These are phyloP conservation scores for Boloria euphrosyne DNA, from an alignment of 2,888 invertebrate genomes.

Conservation along the genomic window DNA sequence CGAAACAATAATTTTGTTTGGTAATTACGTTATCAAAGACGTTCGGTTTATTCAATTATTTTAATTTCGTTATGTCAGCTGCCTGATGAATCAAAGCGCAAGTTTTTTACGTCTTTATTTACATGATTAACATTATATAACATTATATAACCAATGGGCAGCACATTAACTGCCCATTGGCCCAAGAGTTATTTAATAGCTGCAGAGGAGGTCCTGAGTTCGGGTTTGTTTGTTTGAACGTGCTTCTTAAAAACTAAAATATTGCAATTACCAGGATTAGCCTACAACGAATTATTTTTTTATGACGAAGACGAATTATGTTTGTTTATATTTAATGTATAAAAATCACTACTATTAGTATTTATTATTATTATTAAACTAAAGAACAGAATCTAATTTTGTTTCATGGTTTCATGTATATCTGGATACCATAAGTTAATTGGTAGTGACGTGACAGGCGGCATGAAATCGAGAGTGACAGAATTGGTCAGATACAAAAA, in stretches of 20 bases:
- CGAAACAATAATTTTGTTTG: conserved; percentile 75
- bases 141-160: too few species aligned
- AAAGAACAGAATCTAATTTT: neutral
- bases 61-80: conserved; percentile 65
- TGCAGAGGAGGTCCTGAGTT: too few species aligned
- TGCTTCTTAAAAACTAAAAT: too few species aligned
- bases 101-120: conserved; percentile 7
- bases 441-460: conserved; percentile 56
- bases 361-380: neutral
- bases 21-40: conserved; percentile 71
- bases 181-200: too few species aligned
- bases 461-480: conserved; percentile 70
- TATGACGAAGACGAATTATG: too few species aligned
- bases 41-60: conserved; percentile 65
- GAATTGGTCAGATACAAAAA: conserved; percentile 67
- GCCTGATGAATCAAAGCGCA: conserved; percentile 58
- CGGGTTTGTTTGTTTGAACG: too few species aligned
- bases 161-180: neutral
- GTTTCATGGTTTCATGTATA: conserved; percentile 20
- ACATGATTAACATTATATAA: neutral
- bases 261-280: too few species aligned
- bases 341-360: neutral
- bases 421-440: conserved; percentile 47
- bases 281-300: too few species aligned
- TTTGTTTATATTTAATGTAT: too few species aligned